phyloP scores from a whole-genome alignment of 2,888 invertebrate species.

The Latrodectus hesperus region DNA sequence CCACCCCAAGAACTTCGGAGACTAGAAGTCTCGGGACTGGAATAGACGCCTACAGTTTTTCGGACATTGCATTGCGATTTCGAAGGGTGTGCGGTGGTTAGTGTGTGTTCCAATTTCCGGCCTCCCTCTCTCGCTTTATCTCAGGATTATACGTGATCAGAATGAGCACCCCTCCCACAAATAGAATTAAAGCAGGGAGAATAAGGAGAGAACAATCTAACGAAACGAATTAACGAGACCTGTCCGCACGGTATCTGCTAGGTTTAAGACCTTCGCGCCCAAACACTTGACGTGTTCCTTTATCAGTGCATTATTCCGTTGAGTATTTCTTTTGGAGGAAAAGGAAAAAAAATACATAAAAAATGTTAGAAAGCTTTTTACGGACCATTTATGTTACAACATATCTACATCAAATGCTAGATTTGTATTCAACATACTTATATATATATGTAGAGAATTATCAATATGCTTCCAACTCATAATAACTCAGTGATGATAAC shows the following conservation, averaged over 20 bases:
- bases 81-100: constrained; percentile 5
- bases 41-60: background rate
- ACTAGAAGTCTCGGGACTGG: background rate
- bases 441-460: too few species aligned
- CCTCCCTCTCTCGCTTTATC: constrained; percentile 32
- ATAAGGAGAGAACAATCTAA: too few species aligned
- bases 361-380: too few species aligned
- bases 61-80: background rate
- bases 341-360: too few species aligned
- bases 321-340: too few species aligned
- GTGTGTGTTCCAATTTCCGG: constrained; percentile 41
- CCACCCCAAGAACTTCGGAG: background rate
- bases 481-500: too few species aligned
- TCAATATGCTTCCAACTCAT: too few species aligned
- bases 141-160: constrained; percentile 34
- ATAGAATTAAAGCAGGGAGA: background rate
- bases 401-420: too few species aligned
- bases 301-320: background rate
- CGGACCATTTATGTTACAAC: too few species aligned
- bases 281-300: background rate
- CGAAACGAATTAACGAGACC: background rate
- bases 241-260: background rate
- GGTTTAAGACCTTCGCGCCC: background rate
- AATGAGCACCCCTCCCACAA: constrained; percentile 21
- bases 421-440: too few species aligned